Evolutionary conservation across 2,113 vertebrate genomes (phyloP), one percentile per base, ranked within the genome.

Genomic region (Struthidea cinerea): DNA sequence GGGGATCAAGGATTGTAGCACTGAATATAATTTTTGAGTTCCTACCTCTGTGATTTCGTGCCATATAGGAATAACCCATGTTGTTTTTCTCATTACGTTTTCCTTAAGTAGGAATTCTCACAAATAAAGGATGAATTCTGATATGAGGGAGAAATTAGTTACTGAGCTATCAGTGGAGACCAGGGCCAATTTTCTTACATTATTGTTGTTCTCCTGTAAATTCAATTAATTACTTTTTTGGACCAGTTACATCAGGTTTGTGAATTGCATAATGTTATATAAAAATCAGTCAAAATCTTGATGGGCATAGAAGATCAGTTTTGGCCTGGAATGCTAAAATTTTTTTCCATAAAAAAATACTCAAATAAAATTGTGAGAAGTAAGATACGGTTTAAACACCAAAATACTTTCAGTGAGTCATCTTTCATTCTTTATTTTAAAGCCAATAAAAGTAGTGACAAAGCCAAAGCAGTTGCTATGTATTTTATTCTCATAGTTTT

Each of bases 361-460:
- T 32, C 15, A 68, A 70, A 10, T 56, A 61, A 64, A 6, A 64
- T 68, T 88, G 7, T 59, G 49, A 74, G 35, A 84, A 68, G 73
- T 6, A 49, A 69, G 26, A 20, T 1, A 1, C 1, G 0, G 7
- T 4, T 46, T 64, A 69, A 84, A 41, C 8, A 46, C 13, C 26
- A 69, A 69, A 41, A 81, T 14, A 57, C 5, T 87, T 87, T 47
- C 20, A 39, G 32, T 39, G 27, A 75, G 16, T 52, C 3, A 12
- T 11, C 12, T 59, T 74, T 89, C 78, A 9, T 57, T 67, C 24
- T 10, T 33, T 78, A n/a, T 44, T 57, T 67, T 16, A 67, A 73
- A 41, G 3, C 7, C 2, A 15, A 7, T 50, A 33, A 42, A 87
- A 76, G 3, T 12, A 64, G 5, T 21, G 39, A 60, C 11, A 63